phyloP scores from a whole-genome alignment of 2,888 invertebrate species.

The Trichogramma evanescens region DNA sequence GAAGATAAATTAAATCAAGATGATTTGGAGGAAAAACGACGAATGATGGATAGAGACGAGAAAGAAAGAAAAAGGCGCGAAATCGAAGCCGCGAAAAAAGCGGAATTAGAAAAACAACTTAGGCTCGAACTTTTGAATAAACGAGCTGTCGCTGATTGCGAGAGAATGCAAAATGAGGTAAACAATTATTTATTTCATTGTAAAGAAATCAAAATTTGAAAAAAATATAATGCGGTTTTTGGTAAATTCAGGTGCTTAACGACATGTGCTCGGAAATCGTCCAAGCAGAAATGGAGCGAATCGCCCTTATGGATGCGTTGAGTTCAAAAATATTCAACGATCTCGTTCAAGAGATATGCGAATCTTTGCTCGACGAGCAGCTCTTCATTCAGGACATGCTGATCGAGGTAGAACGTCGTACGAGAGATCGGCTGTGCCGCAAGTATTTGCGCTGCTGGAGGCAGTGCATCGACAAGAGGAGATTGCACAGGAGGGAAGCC shows the following conservation, averaged over 20 bases:
- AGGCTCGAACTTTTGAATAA: background rate
- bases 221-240: slow-evolving; percentile 26
- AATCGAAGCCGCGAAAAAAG: slow-evolving; percentile 3
- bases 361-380: slow-evolving; percentile 41
- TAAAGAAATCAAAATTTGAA: slow-evolving; percentile 29
- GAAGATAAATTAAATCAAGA: background rate
- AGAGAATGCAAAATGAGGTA: slow-evolving; percentile 8
- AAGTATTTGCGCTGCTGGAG: slow-evolving; percentile 50
- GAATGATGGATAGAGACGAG: background rate
- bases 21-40: too few relatives aligned
- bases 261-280: slow-evolving; percentile 30
- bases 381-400: slow-evolving; percentile 41
- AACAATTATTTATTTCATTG: background rate
- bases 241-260: slow-evolving; percentile 29
- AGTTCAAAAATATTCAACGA: slow-evolving; percentile 28
- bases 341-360: slow-evolving; percentile 34
- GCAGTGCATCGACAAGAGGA: slow-evolving; percentile 43
- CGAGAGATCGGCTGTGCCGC: slow-evolving; percentile 39
- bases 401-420: slow-evolving; percentile 41
- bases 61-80: slow-evolving; percentile 12
- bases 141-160: background rate
- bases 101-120: slow-evolving; percentile 10
- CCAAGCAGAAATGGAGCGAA: slow-evolving; percentile 29
- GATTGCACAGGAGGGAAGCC: slow-evolving; percentile 47
- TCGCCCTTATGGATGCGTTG: slow-evolving; percentile 29